Base-by-base conservation (phyloP, 2,888 invertebrate species). In the Frankliniella intonsa region DNA sequence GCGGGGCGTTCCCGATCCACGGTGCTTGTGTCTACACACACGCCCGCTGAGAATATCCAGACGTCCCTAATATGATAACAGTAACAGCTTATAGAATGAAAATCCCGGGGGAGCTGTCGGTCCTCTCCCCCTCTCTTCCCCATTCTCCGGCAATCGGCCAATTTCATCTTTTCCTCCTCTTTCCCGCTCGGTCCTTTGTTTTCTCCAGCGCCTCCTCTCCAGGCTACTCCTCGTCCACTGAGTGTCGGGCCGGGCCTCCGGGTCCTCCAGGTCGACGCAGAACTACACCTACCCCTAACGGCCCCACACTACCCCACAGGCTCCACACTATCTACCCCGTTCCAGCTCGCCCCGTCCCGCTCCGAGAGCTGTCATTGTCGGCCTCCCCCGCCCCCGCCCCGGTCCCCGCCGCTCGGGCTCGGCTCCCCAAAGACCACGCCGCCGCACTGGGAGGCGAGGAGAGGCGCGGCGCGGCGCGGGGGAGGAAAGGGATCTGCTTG, bases 11-110 rank as follows among this genome's bases (percentile, higher is more conserved):
- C 69, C 22, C 22, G 69, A 76, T 25, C 22, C 25, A 25, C 69
- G 22, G 69, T 22, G 69, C 10, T 76, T 22, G 22, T 22, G 38
- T 38, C 22, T 25, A 76, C 25, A 76, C 69, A 76, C 69, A 25
- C n/a, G 69, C 25, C 69, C 69, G 69, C 69, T 76, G 69, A 76
- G 69, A 25, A 76, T 76, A 76, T 76, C n/a, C 69, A 76, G 69
- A 76, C 69, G 69, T 22, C 69, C 69, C 69, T 76, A 76, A 76
- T 76, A 76, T 76, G 69, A 76, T 76, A 76, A 76, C 25, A 76
- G 69, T 76, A 76, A 76, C 69, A 76, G 69, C 69, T 76, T 76
- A 76, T 76, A 76, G 69, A 76, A 76, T 25, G 25, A 25, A 76
- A 76, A 76, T 25, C 69, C 69, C 69, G 10, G 69, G 69, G 69